Evolutionary conservation across 2,113 vertebrate genomes (phyloP).

Genomic region (Salvelinus namaycush): DNA sequence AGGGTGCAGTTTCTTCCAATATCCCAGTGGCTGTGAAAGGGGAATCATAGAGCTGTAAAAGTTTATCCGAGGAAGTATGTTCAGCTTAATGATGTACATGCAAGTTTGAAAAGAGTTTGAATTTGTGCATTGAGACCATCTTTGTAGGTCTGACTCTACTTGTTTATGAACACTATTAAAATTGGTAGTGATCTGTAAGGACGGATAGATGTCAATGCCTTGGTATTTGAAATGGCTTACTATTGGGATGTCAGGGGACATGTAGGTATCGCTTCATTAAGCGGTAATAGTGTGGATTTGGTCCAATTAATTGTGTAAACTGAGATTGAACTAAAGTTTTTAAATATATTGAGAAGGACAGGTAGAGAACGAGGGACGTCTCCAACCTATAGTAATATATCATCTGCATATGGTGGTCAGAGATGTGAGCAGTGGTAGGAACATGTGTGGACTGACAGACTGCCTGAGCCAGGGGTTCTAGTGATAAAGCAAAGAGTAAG

Average conservation of each 20-base stretch:
- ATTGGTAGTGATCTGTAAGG: not conserved
- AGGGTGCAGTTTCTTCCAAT: slow-evolving; percentile 1
- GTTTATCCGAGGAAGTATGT: not conserved
- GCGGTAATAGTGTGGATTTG: not conserved
- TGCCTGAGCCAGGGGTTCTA: too few species aligned
- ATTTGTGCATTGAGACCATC: not conserved
- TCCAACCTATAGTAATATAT: too few species aligned
- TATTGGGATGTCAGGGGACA: not conserved
- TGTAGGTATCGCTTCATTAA: not conserved
- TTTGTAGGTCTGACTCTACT: not conserved
- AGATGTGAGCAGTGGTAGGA: too few species aligned
- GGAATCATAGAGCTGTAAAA: slow-evolving; percentile 3
- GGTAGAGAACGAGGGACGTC: not conserved
- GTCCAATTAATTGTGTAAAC: not conserved
- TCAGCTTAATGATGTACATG: not conserved
- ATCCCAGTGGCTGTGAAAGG: not conserved
- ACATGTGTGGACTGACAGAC: too few species aligned
- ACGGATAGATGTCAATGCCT: not conserved
- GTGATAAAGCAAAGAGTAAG: too few species aligned
- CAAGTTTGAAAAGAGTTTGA: too few species aligned
- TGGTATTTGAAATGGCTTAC: not conserved
- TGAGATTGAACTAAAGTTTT: not conserved
- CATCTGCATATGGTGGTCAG: too few species aligned
- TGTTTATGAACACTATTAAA: too few species aligned
- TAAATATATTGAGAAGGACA: not conserved